Base-by-base conservation (phyloP, 2,888 invertebrate genomes). In the Eupeodes latifasciatus region DNA sequence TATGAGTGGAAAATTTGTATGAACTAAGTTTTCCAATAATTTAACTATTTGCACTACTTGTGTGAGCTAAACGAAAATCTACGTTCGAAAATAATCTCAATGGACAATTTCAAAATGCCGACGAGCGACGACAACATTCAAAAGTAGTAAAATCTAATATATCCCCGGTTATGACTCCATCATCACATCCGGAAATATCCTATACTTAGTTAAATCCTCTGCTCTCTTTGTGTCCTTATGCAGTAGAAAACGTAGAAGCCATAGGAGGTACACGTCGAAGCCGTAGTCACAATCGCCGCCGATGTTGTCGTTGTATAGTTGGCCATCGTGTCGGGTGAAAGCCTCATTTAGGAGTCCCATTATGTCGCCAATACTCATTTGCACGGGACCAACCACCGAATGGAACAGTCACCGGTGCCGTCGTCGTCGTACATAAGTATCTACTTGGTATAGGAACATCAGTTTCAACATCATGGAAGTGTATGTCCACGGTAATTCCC, bases 351-450 rank as follows among this genome's bases (percentile, higher is more conserved):
- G 61, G 34, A 87, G 84, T 78, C 77, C 81, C 87, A 88, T 88
- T 88, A 88, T 85, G 88, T 81, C 88, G 85, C 88, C 81, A 88
- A 88, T 85, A 85, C 81, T 85, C 85, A 88, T 85, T 88, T 85
- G 85, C 69, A 59, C 75, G 47, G 27, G 64, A 53, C 85, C 77
- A 81, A 78, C 85, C 74, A 81, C 67, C 83, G 62, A 82, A 64
- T 79, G 71, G 36, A 51, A 57, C 62, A 47, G 47, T 5, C 71
- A 55, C 11, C 53, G 12, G 27, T 27, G 27, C 27, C 27, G 3
- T 1, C 40, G 40, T 40, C 40, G 40, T 40, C 9, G 4, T 2
- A 14, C 14, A 14, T n/a, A 51, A 14, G 51, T 51, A 14, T 14
- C 14, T 5, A 51, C 5, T 61, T 14, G 36, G 0, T 40, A n/a